phyloP scores from a whole-genome alignment of 2,113 vertebrate genomes.

The Grus americana region DNA sequence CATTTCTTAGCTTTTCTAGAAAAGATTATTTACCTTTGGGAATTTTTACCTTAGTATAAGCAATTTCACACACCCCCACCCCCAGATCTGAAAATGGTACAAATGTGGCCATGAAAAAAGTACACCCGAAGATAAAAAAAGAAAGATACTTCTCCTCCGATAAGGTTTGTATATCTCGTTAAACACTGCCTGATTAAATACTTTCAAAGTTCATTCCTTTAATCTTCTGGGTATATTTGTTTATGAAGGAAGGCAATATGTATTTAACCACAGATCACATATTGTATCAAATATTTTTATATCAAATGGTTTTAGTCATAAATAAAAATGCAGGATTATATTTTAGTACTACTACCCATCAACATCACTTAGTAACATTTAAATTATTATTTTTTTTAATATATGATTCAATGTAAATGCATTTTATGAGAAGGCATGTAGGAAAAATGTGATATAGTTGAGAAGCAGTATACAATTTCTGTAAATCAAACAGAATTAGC shows the following conservation, averaged over 20 bases:
- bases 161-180: neutral
- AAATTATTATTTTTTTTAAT: neutral
- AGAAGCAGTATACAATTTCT: neutral
- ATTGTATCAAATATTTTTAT: neutral
- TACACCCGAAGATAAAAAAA: neutral
- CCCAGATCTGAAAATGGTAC: neutral
- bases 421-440: neutral
- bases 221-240: neutral
- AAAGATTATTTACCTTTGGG: neutral
- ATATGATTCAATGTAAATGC: neutral
- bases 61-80: too few species aligned
- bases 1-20: neutral
- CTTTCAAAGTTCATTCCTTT: neutral
- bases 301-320: neutral
- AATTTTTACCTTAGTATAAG: neutral
- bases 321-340: neutral
- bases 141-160: neutral
- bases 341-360: neutral
- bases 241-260: neutral
- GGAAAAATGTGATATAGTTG: neutral
- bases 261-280: neutral
- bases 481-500: neutral
- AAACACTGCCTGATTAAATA: neutral
- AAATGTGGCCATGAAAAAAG: neutral
- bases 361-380: neutral